Evolutionary conservation across 2,797 vertebrate genomes (phyloP).

Genomic region (Enteromius thamalakanensis): DNA sequence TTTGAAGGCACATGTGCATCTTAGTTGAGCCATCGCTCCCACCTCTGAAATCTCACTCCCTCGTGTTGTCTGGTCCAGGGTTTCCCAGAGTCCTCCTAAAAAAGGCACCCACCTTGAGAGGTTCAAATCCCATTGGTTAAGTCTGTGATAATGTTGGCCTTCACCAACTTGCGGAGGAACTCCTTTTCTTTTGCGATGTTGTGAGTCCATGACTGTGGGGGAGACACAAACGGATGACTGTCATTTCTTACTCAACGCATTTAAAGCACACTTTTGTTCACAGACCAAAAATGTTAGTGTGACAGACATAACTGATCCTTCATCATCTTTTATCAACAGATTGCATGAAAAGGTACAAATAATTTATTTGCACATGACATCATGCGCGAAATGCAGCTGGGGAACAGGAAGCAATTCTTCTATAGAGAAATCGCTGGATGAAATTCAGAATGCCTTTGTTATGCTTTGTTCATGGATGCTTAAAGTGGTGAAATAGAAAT

Average conservation of each 20-base stretch:
- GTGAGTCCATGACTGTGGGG: conserved; percentile 90
- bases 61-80: conserved; percentile 24
- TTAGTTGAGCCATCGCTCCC: conserved; percentile 57
- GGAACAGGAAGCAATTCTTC: too few relatives aligned
- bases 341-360: neutral
- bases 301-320: neutral
- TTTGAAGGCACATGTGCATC: conserved; percentile 74
- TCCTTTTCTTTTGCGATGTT: conserved; percentile 91
- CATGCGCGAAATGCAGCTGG: neutral
- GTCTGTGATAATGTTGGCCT: conserved; percentile 86
- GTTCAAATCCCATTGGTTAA: conserved; percentile 86
- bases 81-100: conserved; percentile 63
- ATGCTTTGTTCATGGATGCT: too few relatives aligned
- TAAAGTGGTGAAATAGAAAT: too few relatives aligned
- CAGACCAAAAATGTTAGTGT: neutral
- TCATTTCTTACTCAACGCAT: neutral
- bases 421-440: too few relatives aligned
- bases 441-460: neutral
- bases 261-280: neutral
- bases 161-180: conserved; percentile 89
- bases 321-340: too few relatives aligned
- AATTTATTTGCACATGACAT: neutral
- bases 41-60: conserved; percentile 4
- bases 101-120: conserved; percentile 59
- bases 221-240: conserved; percentile 46